phyloP scores from a whole-genome alignment of 2,888 invertebrate genomes.

The Sinhomidia bicolor region DNA sequence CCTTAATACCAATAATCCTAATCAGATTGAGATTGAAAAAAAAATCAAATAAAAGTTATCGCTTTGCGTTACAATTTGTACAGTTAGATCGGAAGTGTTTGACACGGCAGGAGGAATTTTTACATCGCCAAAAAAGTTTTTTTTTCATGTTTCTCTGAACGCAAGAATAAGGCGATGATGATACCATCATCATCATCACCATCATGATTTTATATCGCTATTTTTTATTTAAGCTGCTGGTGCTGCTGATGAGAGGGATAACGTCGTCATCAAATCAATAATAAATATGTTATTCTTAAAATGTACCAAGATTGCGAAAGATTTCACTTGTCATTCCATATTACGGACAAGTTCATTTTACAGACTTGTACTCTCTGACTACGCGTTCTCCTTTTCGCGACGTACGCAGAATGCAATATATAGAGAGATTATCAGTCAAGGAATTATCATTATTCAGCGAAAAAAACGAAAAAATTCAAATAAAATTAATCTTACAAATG shows the following conservation, averaged over 20 bases:
- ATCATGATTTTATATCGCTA: not conserved
- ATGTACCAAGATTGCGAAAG: constrained; percentile 9
- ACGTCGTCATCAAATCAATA: constrained; percentile 31
- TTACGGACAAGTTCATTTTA: constrained; percentile 13
- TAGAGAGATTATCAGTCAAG: not conserved
- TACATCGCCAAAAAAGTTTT: not conserved
- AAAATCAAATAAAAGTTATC: constrained; percentile 43
- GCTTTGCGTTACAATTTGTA: constrained; percentile 3
- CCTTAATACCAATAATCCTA: constrained; percentile 53
- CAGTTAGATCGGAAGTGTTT: constrained; percentile 46
- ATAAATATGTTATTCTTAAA: not conserved
- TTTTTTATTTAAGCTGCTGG: constrained; percentile 14
- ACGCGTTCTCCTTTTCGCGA: not conserved
- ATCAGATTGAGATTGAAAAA: constrained; percentile 38
- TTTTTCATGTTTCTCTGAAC: not conserved
- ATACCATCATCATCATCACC: not conserved
- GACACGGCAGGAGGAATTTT: constrained; percentile 10
- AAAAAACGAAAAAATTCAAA: not conserved
- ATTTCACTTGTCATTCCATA: constrained; percentile 23
- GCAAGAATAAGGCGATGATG: not conserved
- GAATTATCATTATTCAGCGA: constrained; percentile 5
- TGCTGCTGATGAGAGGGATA: constrained; percentile 26
- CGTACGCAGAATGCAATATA: constrained; percentile 2
- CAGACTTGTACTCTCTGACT: not conserved
- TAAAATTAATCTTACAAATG: constrained; percentile 5